phyloP scores from a whole-genome alignment of 2,797 vertebrate genomes.

The Podarcis siculus region DNA sequence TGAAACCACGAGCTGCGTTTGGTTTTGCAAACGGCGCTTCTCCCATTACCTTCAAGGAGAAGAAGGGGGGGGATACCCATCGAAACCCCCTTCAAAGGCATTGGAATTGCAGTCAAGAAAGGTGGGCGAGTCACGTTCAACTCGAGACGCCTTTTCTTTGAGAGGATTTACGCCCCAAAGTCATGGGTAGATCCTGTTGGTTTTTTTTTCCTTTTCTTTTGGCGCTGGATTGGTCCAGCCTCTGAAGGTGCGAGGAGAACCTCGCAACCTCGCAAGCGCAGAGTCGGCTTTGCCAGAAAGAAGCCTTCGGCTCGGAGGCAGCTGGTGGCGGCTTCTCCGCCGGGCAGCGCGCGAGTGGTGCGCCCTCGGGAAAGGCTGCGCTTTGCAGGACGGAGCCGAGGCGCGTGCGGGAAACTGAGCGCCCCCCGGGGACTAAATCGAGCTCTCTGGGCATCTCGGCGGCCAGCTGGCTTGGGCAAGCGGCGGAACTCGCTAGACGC shows the following conservation, averaged over 20 bases:
- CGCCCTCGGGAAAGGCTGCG: not conserved
- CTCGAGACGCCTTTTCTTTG: not conserved
- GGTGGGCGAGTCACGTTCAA: not conserved
- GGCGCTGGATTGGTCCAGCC: not conserved
- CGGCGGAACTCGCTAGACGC: not conserved
- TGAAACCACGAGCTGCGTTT: no score
- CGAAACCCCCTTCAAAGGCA: not conserved
- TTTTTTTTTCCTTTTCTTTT: not conserved
- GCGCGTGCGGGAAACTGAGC: constrained; percentile 2
- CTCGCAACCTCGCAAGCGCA: not conserved
- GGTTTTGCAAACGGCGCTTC: not conserved
- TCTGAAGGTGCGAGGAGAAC: not conserved
- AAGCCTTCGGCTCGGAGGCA: not conserved
- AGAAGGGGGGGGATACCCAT: no score
- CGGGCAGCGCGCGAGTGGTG: not conserved
- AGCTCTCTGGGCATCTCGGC: not conserved
- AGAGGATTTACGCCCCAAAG: not conserved
- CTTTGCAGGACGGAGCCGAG: not conserved
- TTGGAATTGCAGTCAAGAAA: not conserved
- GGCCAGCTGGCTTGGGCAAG: not conserved
- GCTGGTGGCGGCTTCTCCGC: not conserved
- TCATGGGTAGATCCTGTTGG: not conserved
- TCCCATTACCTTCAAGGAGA: not conserved
- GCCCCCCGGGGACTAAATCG: not conserved
- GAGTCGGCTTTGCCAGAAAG: not conserved